These are phyloP conservation scores for Hassar affinis DNA, from an alignment of 2,113 vertebrate species.

Conservation along the genomic window DNA sequence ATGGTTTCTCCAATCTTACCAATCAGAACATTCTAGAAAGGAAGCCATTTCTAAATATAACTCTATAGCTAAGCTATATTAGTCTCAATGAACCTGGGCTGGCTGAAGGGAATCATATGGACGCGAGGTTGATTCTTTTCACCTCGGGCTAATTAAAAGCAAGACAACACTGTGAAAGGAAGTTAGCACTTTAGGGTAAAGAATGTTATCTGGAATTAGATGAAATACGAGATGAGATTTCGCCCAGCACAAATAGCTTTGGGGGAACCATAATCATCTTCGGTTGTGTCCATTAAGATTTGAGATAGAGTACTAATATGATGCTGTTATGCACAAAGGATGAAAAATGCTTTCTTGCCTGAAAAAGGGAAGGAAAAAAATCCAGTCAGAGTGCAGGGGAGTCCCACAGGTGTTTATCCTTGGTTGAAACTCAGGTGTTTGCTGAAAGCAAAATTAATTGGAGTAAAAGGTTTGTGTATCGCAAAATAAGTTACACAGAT, in stretches of 20 bases:
- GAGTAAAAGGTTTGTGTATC: conserved; percentile 49
- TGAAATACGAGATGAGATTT: conserved; percentile 53
- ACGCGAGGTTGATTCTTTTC: conserved; percentile 20
- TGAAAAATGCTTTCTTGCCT: conserved; percentile 41
- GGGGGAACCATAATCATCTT: conserved; percentile 58
- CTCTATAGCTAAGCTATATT: conserved; percentile 2
- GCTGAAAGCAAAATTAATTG: conserved; percentile 46
- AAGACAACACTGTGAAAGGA: conserved; percentile 34
- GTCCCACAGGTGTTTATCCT: conserved; percentile 43
- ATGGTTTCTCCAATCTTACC: conserved; percentile 40
- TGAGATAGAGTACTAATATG: conserved; percentile 53
- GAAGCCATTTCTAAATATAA: conserved; percentile 41
- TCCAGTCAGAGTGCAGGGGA: background rate
- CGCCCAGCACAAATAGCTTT: conserved; percentile 53
- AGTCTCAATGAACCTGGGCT: background rate
- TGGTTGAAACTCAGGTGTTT: conserved; percentile 37
- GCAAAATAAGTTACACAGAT: conserved; percentile 51
- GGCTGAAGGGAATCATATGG: conserved; percentile 9
- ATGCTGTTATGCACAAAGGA: conserved; percentile 55
- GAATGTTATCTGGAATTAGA: conserved; percentile 46
- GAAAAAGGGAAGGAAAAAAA: background rate
- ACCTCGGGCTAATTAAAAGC: conserved; percentile 46
- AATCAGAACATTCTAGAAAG: conserved; percentile 38
- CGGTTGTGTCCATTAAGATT: conserved; percentile 56
- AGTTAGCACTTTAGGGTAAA: conserved; percentile 42